Base-by-base conservation (phyloP, 2,888 invertebrate species). In the Furcula furcula region DNA sequence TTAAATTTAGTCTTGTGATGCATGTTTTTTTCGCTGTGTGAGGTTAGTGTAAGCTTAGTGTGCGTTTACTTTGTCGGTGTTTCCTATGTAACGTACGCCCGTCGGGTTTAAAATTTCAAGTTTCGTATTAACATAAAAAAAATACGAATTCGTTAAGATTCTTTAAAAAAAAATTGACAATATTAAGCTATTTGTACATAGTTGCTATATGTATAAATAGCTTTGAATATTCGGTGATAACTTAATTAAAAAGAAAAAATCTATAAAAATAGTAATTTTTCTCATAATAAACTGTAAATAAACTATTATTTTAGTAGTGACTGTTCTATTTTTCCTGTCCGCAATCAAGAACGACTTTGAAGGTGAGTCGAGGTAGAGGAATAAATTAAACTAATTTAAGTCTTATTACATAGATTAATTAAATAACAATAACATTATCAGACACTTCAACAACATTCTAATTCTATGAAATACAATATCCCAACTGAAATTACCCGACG, bases 251-350 rank as follows among this genome's bases (percentile, higher is more conserved):
- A 41, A 40, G 55, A 55, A 71, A 70, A 74, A 65, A 61, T 55
- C 15, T 32, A 40, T 75, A 84, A 85, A 84, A 84, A 85, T 82
- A 78, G 83, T 73, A 85, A 82, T 74, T 79, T 72, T 67, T 73
- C 68, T 69, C 68, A 65, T 66, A 61, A 65, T 74, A 76, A 76
- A 80, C 63, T 86, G 87, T 87, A 86, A 85, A 84, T 86, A 85
- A 81, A 88, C 79, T 78, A 76, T 78, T 79, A 89, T 83, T 81
- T 83, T 86, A 88, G 86, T 78, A 76, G 76, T 65, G 70, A 49
- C 36, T 34, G 38, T 43, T 54, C 58, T 63, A 64, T 70, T 69
- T 72, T 55, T 27, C 13, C 13, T 10, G 7, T 19, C 16, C n/a
- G n/a, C n/a, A n/a, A n/a, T n/a, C n/a, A n/a, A n/a, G n/a, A n/a